A percentile compares a stretch with the other conserved stretches of the same genome.
phyloP scores from a whole-genome alignment of 2,888 invertebrate species.

The Drosophila histrio region DNA sequence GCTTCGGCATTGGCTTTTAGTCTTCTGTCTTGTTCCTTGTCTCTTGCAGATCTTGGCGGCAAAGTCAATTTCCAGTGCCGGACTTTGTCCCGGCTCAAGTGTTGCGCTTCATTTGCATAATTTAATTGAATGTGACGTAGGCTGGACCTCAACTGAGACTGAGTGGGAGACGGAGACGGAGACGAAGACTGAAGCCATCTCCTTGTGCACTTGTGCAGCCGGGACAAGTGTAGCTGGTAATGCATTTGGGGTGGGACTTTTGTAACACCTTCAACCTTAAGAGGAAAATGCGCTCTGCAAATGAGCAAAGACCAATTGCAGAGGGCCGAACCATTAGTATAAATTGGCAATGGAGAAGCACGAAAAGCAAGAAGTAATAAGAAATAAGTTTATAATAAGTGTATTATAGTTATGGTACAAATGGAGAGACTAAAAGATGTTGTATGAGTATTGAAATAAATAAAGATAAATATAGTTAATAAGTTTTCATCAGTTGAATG shows the following conservation, averaged over 20 bases:
- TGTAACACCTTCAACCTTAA: conserved; percentile 57
- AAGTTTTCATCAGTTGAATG: no score
- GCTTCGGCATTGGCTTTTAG: conserved; percentile 15
- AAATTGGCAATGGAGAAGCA: not conserved
- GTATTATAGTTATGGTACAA: no score
- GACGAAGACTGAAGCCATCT: not conserved
- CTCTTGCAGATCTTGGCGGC: conserved; percentile 27
- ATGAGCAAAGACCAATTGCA: not conserved
- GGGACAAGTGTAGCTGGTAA: conserved; percentile 70
- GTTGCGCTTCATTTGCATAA: conserved; percentile 80
- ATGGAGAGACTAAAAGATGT: no score
- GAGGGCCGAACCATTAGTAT: not conserved
- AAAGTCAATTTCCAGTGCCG: conserved; percentile 54
- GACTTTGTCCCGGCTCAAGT: conserved; percentile 51
- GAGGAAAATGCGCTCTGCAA: not conserved
- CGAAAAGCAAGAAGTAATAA: no score
- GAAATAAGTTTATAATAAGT: no score
- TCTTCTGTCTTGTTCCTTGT: conserved; percentile 4
- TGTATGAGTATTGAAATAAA: no score
- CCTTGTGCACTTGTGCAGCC: conserved; percentile 9
- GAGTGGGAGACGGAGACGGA: not conserved
- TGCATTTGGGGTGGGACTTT: conserved; percentile 64
- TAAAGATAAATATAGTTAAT: no score
- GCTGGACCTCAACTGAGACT: conserved; percentile 18
- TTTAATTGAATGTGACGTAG: conserved; percentile 81